These are phyloP conservation scores for Bursaphelenchus okinawaensis DNA, from an alignment of 2,888 invertebrate genomes.

Conservation along the genomic window DNA sequence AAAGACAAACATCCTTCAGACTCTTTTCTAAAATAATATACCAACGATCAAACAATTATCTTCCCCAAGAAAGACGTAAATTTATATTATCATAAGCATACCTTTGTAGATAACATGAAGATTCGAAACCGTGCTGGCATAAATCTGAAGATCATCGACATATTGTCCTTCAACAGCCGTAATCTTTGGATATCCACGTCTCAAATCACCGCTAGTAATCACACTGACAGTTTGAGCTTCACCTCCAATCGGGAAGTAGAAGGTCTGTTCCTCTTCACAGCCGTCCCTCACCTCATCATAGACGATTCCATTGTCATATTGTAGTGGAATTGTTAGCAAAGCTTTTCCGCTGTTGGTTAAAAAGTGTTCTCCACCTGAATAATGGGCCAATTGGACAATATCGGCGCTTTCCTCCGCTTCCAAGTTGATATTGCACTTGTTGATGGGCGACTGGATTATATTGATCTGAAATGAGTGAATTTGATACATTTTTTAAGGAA, in stretches of 20 bases:
- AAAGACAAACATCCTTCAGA: too few relatives aligned
- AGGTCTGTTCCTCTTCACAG: constrained; percentile 27
- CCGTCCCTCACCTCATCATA: constrained; percentile 8
- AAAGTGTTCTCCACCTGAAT: constrained; percentile 7
- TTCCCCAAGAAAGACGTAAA: background rate
- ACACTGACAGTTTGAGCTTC: constrained; percentile 36
- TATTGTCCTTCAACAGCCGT: background rate
- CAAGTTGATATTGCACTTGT: background rate
- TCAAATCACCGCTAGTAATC: constrained; percentile 22
- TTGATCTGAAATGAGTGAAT: constrained; percentile 3
- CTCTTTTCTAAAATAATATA: too few relatives aligned
- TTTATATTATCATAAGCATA: background rate
- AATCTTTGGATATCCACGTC: background rate
- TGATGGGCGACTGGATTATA: background rate
- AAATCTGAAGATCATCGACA: background rate
- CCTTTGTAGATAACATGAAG: background rate
- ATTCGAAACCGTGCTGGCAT: background rate
- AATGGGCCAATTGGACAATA: background rate
- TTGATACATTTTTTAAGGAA: background rate
- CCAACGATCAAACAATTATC: too few relatives aligned
- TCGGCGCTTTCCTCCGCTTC: background rate
- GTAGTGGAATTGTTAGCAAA: constrained; percentile 1
- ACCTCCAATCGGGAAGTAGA: constrained; percentile 40
- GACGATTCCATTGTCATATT: background rate
- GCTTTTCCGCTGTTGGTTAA: background rate